Evolutionary conservation across 2,797 vertebrate genomes (phyloP).

Genomic region (Triplophysa yarkandensis): DNA sequence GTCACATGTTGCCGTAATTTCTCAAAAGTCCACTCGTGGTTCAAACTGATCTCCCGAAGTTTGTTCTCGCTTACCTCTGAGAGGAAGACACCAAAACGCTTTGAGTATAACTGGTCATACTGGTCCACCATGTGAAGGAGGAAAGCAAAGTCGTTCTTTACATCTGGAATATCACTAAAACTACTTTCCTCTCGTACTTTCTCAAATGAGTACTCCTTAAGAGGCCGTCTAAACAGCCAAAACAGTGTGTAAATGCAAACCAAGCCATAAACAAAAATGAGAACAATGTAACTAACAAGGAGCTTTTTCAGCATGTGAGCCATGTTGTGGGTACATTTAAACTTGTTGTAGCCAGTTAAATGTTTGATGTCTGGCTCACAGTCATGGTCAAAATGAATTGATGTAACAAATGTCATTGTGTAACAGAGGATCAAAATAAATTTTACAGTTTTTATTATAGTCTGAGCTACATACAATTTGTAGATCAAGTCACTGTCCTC

Average conservation of each 20-base stretch:
- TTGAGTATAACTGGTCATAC: slow-evolving; percentile 96
- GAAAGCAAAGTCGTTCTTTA: slow-evolving; percentile 98
- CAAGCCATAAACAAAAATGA: slow-evolving; percentile 93
- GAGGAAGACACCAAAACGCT: slow-evolving; percentile 95
- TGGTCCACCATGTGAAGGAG: slow-evolving; percentile 99
- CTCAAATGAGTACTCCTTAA: slow-evolving; percentile 98
- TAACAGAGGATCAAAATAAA: slow-evolving; percentile 97
- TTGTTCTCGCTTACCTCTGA: slow-evolving; percentile 99
- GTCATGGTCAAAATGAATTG: slow-evolving; percentile 90
- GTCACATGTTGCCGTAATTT: slow-evolving; percentile 93
- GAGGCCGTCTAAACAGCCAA: slow-evolving; percentile 94
- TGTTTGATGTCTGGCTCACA: slow-evolving; percentile 92
- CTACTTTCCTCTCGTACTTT: slow-evolving; percentile 98
- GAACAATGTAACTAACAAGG: slow-evolving; percentile 93
- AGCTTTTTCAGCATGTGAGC: slow-evolving; percentile 97
- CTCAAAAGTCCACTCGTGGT: slow-evolving; percentile 98
- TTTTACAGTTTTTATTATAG: slow-evolving; percentile 95
- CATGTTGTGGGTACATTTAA: slow-evolving; percentile 98
- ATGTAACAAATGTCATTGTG: slow-evolving; percentile 93
- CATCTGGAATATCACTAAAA: slow-evolving; percentile 98
- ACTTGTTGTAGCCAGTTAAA: slow-evolving; percentile 90
- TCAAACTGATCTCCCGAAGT: slow-evolving; percentile 92
- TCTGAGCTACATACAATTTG: slow-evolving; percentile 94
- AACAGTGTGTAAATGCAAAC: slow-evolving; percentile 97
- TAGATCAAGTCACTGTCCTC: slow-evolving; percentile 98